phyloP scores from a whole-genome alignment of 2,888 invertebrate genomes.

The Ptilodon capucinus region DNA sequence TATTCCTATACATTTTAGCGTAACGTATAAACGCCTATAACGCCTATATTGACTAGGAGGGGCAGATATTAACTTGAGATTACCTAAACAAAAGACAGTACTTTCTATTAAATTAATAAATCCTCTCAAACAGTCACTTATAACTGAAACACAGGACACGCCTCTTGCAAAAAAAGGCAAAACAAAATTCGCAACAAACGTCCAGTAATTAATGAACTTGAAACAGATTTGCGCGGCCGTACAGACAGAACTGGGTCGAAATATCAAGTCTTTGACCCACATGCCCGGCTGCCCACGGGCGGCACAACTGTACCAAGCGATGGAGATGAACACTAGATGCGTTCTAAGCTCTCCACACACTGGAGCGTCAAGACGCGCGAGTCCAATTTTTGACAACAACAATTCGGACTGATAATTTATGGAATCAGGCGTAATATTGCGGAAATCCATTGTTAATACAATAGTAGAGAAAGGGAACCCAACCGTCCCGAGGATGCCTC shows the following conservation, averaged over 20 bases:
- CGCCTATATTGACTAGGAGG: no score
- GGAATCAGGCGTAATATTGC: no score
- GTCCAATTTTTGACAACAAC: no score
- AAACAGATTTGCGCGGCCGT: constrained; percentile 12
- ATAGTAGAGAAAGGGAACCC: no score
- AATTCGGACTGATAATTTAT: no score
- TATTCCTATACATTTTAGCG: no score
- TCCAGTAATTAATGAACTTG: constrained; percentile 15
- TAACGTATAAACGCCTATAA: no score
- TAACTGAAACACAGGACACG: background rate
- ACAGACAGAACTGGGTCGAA: constrained; percentile 20
- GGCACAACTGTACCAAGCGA: constrained; percentile 7
- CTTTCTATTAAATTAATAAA: background rate
- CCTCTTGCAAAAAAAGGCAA: background rate
- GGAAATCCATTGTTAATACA: no score
- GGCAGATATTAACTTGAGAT: no score
- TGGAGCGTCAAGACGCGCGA: no score
- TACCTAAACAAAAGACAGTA: background rate
- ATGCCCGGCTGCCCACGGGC: constrained; percentile 12
- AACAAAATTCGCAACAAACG: background rate
- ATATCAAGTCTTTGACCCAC: constrained; percentile 22
- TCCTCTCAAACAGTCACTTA: background rate
- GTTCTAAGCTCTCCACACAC: no score
- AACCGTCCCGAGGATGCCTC: no score
- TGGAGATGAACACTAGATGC: constrained; percentile 11